Base-by-base conservation (phyloP, 2,797 vertebrate genomes). In the Ctenopoma kingsleyae region DNA sequence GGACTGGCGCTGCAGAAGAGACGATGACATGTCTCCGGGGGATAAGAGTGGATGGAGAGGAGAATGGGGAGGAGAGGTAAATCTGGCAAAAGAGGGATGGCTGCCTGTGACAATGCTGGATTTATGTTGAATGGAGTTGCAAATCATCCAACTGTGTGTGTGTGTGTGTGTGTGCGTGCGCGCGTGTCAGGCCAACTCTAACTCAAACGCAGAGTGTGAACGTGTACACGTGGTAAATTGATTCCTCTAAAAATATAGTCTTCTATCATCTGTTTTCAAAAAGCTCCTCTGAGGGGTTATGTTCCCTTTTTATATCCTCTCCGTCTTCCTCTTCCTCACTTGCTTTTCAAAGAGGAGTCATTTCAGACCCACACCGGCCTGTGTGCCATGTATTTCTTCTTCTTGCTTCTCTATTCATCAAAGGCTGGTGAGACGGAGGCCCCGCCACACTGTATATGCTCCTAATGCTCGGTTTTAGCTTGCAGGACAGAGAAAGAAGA, bases 211-310 rank as follows among this genome's bases (percentile, higher is more conserved):
- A 35, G 44, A 53, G 44, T n/a, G 61, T 59, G 50, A 76, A 81
- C 65, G 67, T 61, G 56, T 20, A 40, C 69, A 66, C 56, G 82
- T 15, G 6, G 62, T 25, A 57, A 81, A 87, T 55, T 44, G 69
- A 73, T 81, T 88, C 67, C 61, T 75, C 46, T 41, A 12, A 61
- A 74, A 52, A 67, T 15, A 12, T 38, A 43, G 59, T 40, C 57
- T 71, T 81, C 75, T 64, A 76, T 85, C 57, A 54, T 57, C 19
- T 38, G 19, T 68, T 84, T 83, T 76, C 49, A 64, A 54, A 71
- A 71, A 64, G 51, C 76, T 77, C 67, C 63, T 71, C 65, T 0
- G 10, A 64, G n/a, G 74, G 55, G 83, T 87, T 83, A 59, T 66
- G 43, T 58, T 76, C 43, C 55, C 12, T 52, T 78, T 78, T 86